Conservation (phyloP, 1,140 invertebrate genomes). For the Zaprionus gabonicus region DNA sequence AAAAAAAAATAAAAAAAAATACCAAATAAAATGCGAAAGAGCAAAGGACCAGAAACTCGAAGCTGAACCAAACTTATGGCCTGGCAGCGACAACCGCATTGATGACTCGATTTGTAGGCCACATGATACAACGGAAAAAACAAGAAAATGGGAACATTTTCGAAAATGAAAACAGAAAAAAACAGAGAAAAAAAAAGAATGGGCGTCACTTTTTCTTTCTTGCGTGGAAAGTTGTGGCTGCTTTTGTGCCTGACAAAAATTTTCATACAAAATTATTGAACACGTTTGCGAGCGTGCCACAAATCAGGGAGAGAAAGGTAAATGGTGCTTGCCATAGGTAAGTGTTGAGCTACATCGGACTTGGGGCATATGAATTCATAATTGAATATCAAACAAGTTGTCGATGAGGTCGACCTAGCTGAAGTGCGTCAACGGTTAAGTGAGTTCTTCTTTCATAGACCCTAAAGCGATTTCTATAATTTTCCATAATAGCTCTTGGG, state of each 20-base stretch:
- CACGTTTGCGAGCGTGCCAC: conserved; percentile 71
- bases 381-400: conserved; percentile 71
- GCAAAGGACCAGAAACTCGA: conserved; percentile 6
- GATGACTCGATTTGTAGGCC: conserved; percentile 74
- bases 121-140: conserved; percentile 39
- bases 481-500: conserved; percentile 1
- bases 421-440: not conserved
- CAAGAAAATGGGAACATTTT: conserved; percentile 6
- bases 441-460: not conserved
- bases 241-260: conserved; percentile 56
- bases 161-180: not conserved
- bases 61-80: conserved; percentile 62
- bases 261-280: conserved; percentile 81
- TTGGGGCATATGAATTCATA: conserved; percentile 68
- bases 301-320: conserved; percentile 49
- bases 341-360: not conserved
- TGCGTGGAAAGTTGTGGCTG: conserved; percentile 33
- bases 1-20: conserved; percentile 1
- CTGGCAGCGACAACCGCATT: conserved; percentile 67
- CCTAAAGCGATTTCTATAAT: not conserved
- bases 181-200: conserved; percentile 21
- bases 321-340: conserved; percentile 8
- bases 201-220: conserved; percentile 19
- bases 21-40: conserved; percentile 7
- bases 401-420: conserved; percentile 11